These are phyloP conservation scores for Squalus acanthias DNA, from an alignment of 2,797 vertebrate genomes.

Conservation along the genomic window DNA sequence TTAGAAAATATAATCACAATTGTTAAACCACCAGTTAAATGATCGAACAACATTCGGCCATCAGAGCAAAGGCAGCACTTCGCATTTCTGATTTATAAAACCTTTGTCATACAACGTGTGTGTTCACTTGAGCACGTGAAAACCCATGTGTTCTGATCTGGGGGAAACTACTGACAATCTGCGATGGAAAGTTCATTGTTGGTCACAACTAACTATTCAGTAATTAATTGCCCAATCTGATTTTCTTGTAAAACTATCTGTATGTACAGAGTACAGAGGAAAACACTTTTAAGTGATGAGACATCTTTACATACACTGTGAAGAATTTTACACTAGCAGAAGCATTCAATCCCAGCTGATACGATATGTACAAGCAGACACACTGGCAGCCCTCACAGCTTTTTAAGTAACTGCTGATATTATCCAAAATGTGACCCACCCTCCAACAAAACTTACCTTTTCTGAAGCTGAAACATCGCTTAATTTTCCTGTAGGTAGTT, in stretches of 20 bases:
- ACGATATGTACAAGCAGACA: not conserved
- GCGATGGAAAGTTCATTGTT: not conserved
- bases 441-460: slow-evolving; percentile 64
- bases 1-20: not conserved
- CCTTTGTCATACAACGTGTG: not conserved
- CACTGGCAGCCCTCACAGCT: not conserved
- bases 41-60: not conserved
- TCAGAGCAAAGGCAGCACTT: not conserved
- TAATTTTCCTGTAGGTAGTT: slow-evolving; percentile 73
- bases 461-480: slow-evolving; percentile 70
- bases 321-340: not conserved
- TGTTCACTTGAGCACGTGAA: too few relatives aligned
- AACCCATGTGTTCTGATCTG: not conserved
- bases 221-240: not conserved
- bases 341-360: not conserved
- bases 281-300: not conserved
- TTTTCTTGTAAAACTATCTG: not conserved
- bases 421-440: slow-evolving; percentile 3
- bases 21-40: not conserved
- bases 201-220: not conserved
- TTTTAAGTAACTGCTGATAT: slow-evolving; percentile 7
- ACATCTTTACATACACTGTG: not conserved
- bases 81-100: not conserved
- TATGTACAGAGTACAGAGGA: not conserved
- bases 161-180: not conserved